Evolutionary conservation across 2,113 vertebrate genomes (phyloP).

Genomic region (Ardeotis arabs): DNA sequence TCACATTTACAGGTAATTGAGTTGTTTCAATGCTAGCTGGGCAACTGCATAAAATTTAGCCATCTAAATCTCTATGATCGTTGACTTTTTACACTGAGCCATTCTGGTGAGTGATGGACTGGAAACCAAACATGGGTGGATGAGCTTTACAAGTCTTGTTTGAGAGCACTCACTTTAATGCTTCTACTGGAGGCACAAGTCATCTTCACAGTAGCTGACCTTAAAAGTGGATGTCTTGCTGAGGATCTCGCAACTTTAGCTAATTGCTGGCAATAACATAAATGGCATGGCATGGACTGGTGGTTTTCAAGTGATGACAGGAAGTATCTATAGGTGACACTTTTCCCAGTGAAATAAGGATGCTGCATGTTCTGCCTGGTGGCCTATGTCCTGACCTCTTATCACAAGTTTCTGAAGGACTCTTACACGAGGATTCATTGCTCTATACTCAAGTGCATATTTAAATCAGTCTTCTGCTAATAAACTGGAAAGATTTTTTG

Average conservation of each 20-base stretch:
- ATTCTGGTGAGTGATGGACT: neutral
- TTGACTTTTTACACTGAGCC: neutral
- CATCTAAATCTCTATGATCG: neutral
- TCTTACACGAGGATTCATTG: neutral
- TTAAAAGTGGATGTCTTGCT: neutral
- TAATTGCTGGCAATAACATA: neutral
- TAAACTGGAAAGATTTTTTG: neutral
- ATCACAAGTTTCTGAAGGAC: neutral
- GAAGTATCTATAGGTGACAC: neutral
- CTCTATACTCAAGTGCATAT: neutral
- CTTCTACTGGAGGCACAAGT: neutral
- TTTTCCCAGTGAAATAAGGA: neutral
- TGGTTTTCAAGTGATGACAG: neutral
- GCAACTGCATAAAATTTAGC: neutral
- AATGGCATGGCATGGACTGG: neutral
- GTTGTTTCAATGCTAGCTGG: neutral
- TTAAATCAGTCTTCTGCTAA: neutral
- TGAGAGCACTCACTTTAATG: neutral
- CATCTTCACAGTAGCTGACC: neutral
- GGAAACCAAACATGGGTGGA: neutral
- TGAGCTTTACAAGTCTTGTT: neutral
- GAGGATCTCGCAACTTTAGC: neutral
- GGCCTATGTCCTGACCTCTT: neutral
- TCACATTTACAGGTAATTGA: neutral
- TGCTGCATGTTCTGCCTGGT: neutral